These are phyloP conservation scores for Arctia plantaginis DNA, from an alignment of 2,888 invertebrate species.

Conservation along the genomic window DNA sequence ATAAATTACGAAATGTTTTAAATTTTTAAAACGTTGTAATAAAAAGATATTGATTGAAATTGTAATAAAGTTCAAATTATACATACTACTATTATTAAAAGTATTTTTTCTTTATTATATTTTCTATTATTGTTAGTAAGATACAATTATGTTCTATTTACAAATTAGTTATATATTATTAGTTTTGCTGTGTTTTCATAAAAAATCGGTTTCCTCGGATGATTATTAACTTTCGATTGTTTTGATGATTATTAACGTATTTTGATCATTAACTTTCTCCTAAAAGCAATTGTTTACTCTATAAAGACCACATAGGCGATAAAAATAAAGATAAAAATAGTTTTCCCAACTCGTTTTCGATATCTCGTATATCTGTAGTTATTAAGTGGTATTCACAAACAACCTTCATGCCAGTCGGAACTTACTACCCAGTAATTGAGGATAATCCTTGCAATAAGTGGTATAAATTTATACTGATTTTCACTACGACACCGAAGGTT, in stretches of 20 bases:
- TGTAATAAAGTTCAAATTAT: not conserved
- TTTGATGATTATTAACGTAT: too few species aligned
- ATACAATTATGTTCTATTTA: not conserved
- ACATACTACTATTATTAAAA: too few species aligned
- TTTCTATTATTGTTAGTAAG: too few species aligned
- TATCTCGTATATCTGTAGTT: slow-evolving; percentile 10
- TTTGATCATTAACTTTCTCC: not conserved
- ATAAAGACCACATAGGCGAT: not conserved
- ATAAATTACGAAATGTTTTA: too few species aligned
- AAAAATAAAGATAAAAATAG: not conserved
- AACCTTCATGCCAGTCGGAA: slow-evolving; percentile 14
- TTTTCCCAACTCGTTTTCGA: not conserved
- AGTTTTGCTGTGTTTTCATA: too few species aligned
- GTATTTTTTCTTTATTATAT: too few species aligned
- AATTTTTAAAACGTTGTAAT: too few species aligned
- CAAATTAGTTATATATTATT: too few species aligned
- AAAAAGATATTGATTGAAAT: not conserved
- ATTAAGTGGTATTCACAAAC: slow-evolving; percentile 9
- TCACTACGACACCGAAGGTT: not conserved
- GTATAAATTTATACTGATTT: slow-evolving; percentile 5
- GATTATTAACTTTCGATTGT: too few species aligned
- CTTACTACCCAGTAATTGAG: slow-evolving; percentile 32
- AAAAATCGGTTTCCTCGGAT: too few species aligned
- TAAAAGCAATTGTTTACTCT: not conserved
- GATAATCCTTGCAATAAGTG: slow-evolving; percentile 25